phyloP scores from a whole-genome alignment of 1,140 invertebrate species.

The Drosophila athabasca region DNA sequence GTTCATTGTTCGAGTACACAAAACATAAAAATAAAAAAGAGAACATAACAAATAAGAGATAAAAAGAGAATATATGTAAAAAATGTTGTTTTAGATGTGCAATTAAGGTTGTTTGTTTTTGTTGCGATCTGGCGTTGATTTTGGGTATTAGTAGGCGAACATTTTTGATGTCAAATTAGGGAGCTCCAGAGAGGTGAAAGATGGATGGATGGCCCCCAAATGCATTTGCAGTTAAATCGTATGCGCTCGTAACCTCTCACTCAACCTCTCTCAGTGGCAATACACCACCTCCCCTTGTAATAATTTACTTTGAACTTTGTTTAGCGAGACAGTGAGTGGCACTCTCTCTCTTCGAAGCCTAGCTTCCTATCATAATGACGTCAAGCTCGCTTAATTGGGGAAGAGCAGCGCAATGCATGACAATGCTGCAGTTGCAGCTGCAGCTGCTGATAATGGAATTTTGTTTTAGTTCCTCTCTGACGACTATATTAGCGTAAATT shows the following conservation, averaged over 20 bases:
- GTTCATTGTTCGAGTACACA: constrained; percentile 75
- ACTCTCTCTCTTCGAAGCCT: too few species aligned
- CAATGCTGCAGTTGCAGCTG: too few species aligned
- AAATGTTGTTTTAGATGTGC: constrained; percentile 74
- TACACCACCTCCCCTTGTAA: too few species aligned
- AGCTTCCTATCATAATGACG: too few species aligned
- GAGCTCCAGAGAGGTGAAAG: constrained; percentile 25
- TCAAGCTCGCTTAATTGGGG: too few species aligned
- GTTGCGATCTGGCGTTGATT: constrained; percentile 18
- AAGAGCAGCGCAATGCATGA: too few species aligned
- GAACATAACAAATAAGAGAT: constrained; percentile 82
- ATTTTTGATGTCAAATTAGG: constrained; percentile 26
- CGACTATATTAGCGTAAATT: constrained; percentile 9
- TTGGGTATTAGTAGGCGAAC: constrained; percentile 37
- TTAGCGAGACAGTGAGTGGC: too few species aligned
- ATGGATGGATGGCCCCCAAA: constrained; percentile 8
- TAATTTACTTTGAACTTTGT: too few species aligned
- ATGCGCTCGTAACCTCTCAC: not conserved
- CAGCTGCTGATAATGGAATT: not conserved
- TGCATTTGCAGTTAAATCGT: constrained; percentile 6
- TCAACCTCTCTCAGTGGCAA: too few species aligned
- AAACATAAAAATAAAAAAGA: constrained; percentile 81
- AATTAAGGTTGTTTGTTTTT: constrained; percentile 14
- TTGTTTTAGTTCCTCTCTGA: not conserved
- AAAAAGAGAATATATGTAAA: constrained; percentile 73